These are phyloP conservation scores for Physella acuta DNA, from an alignment of 1,140 invertebrate species.

Conservation along the genomic window DNA sequence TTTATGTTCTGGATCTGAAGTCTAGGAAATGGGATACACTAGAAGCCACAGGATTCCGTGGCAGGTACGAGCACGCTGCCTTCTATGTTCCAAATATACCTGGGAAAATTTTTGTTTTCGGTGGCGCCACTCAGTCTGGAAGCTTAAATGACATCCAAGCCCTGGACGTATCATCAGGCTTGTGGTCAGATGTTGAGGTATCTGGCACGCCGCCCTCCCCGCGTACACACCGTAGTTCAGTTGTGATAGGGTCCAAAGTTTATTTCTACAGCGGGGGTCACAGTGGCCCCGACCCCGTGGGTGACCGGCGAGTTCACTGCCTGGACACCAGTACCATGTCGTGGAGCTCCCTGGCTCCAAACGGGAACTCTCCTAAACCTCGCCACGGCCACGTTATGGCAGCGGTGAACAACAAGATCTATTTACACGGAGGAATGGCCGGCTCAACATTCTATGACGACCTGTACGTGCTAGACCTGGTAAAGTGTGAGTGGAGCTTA, in stretches of 20 bases:
- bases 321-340: constrained; percentile 45
- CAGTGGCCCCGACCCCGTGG: constrained; percentile 53
- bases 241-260: constrained; percentile 48
- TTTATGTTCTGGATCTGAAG: constrained; percentile 54
- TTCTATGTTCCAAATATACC: constrained; percentile 47
- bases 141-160: constrained; percentile 59
- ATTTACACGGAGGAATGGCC: constrained; percentile 59
- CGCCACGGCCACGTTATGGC: constrained; percentile 60
- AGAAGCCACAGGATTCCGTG: constrained; percentile 47
- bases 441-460: constrained; percentile 58
- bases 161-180: constrained; percentile 43
- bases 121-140: constrained; percentile 56
- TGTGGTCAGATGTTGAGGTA: constrained; percentile 43
- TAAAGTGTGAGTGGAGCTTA: constrained; percentile 48
- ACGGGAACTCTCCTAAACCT: constrained; percentile 54
- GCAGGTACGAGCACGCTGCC: constrained; percentile 56
- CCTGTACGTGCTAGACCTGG: constrained; percentile 56
- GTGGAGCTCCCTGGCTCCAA: constrained; percentile 48
- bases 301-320: constrained; percentile 54
- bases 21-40: constrained; percentile 53
- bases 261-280: constrained; percentile 60
- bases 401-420: constrained; percentile 49
- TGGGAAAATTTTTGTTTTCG: constrained; percentile 57
- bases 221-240: constrained; percentile 53
- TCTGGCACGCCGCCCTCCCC: constrained; percentile 49